These are phyloP conservation scores for Macaria notata DNA, from an alignment of 2,888 invertebrate genomes.

Conservation along the genomic window DNA sequence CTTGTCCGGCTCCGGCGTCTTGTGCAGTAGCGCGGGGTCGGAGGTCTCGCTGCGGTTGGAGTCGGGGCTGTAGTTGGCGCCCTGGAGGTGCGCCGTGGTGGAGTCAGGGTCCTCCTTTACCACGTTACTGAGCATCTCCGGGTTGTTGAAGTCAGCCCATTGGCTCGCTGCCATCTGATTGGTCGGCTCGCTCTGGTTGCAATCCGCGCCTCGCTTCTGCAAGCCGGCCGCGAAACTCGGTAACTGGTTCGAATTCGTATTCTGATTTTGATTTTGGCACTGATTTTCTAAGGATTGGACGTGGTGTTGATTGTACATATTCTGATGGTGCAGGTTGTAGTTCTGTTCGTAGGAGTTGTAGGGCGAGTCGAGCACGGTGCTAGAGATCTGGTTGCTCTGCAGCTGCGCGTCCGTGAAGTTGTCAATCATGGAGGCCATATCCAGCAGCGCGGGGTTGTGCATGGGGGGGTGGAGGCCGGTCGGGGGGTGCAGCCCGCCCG, in stretches of 20 bases:
- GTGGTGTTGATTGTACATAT: slow-evolving; percentile 81
- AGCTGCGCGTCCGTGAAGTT: slow-evolving; percentile 89
- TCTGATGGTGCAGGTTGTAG: slow-evolving; percentile 85
- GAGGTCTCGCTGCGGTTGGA: slow-evolving; percentile 77
- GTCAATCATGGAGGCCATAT: slow-evolving; percentile 90
- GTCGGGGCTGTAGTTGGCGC: slow-evolving; percentile 76
- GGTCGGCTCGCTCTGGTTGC: slow-evolving; percentile 35
- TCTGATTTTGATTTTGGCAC: slow-evolving; percentile 64
- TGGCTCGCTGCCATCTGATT: slow-evolving; percentile 60
- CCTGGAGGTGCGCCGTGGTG: slow-evolving; percentile 83
- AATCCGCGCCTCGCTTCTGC: slow-evolving; percentile 68
- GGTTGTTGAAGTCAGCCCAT: slow-evolving; percentile 72
- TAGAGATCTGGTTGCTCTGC: slow-evolving; percentile 93
- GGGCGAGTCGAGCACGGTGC: slow-evolving; percentile 89
- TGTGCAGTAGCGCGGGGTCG: slow-evolving; percentile 54
- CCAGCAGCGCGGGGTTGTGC: slow-evolving; percentile 83
- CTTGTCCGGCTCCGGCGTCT: slow-evolving; percentile 60
- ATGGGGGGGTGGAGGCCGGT: slow-evolving; percentile 74
- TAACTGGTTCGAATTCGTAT: slow-evolving; percentile 68
- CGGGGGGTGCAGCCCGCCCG: slow-evolving; percentile 70
- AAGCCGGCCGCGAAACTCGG: slow-evolving; percentile 70
- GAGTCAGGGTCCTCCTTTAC: slow-evolving; percentile 89
- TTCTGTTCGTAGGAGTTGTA: slow-evolving; percentile 84
- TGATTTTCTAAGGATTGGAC: slow-evolving; percentile 75
- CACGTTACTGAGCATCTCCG: slow-evolving; percentile 77